phyloP scores from a whole-genome alignment of 2,113 vertebrate genomes.

The Antechinus stuartii region DNA sequence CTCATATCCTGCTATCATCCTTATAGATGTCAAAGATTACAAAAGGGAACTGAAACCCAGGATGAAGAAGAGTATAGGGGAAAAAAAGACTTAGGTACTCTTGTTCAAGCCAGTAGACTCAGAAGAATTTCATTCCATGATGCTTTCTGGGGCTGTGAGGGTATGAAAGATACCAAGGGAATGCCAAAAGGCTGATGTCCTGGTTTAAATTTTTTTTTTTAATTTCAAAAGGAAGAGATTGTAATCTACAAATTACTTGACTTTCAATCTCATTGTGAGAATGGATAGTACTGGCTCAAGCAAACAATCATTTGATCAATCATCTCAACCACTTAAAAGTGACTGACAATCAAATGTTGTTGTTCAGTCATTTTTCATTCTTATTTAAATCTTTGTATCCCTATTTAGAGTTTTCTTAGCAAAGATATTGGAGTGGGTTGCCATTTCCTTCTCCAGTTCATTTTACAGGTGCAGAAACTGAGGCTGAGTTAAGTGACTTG shows the following conservation, averaged over 20 bases:
- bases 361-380: background rate
- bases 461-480: background rate
- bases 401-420: background rate
- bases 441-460: background rate
- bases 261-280: background rate
- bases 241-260: background rate
- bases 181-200: background rate
- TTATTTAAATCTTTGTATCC: background rate
- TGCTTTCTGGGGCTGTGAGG: background rate
- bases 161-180: background rate
- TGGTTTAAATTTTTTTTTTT: background rate
- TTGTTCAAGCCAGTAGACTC: background rate
- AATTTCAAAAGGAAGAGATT: background rate
- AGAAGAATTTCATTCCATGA: background rate
- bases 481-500: background rate
- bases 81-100: background rate
- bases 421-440: background rate
- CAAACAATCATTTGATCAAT: background rate
- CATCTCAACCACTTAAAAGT: background rate
- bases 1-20: background rate
- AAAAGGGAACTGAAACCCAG: background rate
- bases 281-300: background rate
- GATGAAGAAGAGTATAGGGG: background rate
- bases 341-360: background rate
- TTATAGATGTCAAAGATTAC: background rate